Percentiles rank a stretch among this genome's conserved stretches.
Conservation (phyloP, 2,797 vertebrate species). For the Sebastes aleutianus region DNA sequence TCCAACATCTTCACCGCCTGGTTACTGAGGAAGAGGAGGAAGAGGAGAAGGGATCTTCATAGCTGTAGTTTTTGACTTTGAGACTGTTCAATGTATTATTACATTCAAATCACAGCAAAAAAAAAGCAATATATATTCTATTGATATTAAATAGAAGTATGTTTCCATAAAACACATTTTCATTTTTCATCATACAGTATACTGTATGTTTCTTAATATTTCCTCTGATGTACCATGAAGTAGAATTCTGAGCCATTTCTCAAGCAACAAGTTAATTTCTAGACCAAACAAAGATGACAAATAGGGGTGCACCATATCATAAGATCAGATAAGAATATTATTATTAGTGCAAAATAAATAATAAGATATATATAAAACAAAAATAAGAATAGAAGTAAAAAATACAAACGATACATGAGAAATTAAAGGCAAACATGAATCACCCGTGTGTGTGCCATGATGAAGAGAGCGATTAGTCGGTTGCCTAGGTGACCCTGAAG, state of each 20-base stretch:
- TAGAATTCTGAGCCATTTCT: no score
- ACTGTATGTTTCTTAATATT: no score
- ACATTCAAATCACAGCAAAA: neutral
- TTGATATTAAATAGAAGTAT: neutral
- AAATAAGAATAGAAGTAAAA: neutral
- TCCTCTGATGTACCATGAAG: no score
- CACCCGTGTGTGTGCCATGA: neutral
- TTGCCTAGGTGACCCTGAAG: slow-evolving; percentile 32
- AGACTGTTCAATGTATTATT: neutral
- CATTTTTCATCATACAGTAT: no score
- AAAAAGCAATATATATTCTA: neutral
- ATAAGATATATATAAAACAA: neutral
- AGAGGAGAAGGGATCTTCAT: neutral
- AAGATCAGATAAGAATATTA: no score
- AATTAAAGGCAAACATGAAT: neutral
- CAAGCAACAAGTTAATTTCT: no score
- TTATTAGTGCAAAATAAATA: neutral
- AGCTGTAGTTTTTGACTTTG: neutral
- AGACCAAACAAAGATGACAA: no score
- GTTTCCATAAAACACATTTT: no score
- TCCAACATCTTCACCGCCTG: slow-evolving; percentile 97
- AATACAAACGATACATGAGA: neutral
- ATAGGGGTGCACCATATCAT: no score
- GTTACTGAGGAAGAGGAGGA: slow-evolving; percentile 82
- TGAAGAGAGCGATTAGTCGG: neutral